Evolutionary conservation across 1,140 invertebrate genomes (phyloP).

Genomic region (Drusus annulatus): DNA sequence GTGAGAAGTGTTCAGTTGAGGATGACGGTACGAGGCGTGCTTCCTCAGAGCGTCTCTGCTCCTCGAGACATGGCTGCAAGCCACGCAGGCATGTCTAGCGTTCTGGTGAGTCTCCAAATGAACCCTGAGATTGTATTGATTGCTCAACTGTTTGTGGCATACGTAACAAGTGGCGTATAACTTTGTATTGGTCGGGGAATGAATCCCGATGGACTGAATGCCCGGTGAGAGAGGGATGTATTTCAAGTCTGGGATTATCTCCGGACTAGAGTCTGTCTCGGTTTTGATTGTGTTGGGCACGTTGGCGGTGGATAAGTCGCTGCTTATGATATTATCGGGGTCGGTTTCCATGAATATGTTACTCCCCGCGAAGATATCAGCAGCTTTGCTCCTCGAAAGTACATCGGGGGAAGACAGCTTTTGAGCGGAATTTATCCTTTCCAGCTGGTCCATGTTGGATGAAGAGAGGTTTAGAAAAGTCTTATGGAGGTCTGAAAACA

Average conservation of each 20-base stretch:
- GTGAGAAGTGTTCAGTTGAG: conserved; percentile 61
- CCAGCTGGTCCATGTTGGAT: conserved; percentile 13
- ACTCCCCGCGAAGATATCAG: conserved; percentile 53
- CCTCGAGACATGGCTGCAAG: conserved; percentile 87
- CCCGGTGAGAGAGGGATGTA: conserved; percentile 51
- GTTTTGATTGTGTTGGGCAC: conserved; percentile 49
- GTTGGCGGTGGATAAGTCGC: conserved; percentile 58
- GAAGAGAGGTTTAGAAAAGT: conserved; percentile 45
- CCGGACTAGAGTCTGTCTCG: conserved; percentile 51
- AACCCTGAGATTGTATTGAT: conserved; percentile 91
- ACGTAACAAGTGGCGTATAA: conserved; percentile 82
- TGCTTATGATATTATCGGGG: conserved; percentile 28
- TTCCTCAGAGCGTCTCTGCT: conserved; percentile 89
- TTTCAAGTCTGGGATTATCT: conserved; percentile 53
- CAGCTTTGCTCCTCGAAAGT: conserved; percentile 42
- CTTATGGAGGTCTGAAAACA: conserved; percentile 52
- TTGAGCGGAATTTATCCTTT: conserved; percentile 23
- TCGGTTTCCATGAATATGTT: conserved; percentile 58
- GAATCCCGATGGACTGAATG: conserved; percentile 45
- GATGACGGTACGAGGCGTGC: conserved; percentile 89
- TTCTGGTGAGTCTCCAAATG: conserved; percentile 93
- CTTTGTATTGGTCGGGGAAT: conserved; percentile 61
- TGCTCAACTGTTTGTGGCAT: conserved; percentile 89
- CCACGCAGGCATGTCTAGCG: conserved; percentile 83
- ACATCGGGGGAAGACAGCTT: conserved; percentile 20